These are phyloP conservation scores for Esox masquinongy DNA, from an alignment of 2,797 vertebrate genomes.

Conservation along the genomic window DNA sequence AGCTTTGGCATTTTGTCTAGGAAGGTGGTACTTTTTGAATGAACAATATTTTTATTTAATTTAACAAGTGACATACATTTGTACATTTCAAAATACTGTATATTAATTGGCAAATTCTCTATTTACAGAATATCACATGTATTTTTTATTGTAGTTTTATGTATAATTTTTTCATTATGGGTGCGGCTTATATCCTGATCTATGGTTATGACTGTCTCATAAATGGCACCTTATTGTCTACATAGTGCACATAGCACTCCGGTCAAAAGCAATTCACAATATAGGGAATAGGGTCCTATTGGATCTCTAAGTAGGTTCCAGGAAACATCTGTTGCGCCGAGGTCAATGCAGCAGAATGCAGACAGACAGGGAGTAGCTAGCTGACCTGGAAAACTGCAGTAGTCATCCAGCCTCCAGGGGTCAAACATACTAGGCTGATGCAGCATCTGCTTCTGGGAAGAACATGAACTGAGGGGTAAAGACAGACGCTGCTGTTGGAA, in stretches of 20 bases:
- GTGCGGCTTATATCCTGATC: not conserved
- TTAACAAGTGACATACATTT: too few species aligned
- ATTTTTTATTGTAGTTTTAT: too few species aligned
- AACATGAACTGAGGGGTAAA: not conserved
- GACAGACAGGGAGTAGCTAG: not conserved
- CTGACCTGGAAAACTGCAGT: conserved; percentile 39
- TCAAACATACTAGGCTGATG: not conserved
- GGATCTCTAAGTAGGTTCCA: not conserved
- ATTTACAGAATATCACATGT: too few species aligned
- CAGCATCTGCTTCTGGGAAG: conserved; percentile 1
- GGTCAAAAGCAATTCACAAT: not conserved
- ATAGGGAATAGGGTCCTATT: not conserved
- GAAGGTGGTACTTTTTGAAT: too few species aligned
- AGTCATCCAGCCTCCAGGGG: conserved; percentile 11
- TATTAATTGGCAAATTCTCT: too few species aligned
- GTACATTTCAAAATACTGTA: too few species aligned
- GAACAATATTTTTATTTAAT: too few species aligned
- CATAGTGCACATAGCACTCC: not conserved
- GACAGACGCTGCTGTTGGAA: not conserved
- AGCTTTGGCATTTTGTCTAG: too few species aligned
- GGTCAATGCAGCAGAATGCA: conserved; percentile 22
- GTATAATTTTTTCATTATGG: too few species aligned
- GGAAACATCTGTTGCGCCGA: not conserved
- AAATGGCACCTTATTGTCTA: not conserved
- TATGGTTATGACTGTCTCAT: not conserved